Evolutionary conservation across 1,140 invertebrate species (phyloP).

Genomic region (Penaeus vannamei): DNA sequence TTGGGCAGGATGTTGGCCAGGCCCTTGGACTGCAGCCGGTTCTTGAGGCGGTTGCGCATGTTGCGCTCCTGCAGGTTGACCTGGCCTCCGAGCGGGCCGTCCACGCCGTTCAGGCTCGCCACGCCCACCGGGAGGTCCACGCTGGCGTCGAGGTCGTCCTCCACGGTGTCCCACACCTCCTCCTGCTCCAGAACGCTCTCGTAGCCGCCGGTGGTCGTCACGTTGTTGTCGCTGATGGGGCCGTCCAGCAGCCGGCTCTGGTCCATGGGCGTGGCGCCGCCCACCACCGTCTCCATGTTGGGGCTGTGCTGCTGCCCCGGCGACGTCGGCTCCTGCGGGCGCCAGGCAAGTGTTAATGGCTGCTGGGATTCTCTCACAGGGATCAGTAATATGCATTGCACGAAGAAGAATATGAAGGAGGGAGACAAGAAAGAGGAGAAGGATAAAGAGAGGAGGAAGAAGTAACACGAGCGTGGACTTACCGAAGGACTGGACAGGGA

Average conservation of each 20-base stretch:
- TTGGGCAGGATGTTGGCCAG: constrained; percentile 68
- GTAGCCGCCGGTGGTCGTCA: constrained; percentile 72
- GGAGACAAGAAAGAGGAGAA: neutral
- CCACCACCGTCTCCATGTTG: constrained; percentile 71
- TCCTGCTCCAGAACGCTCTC: constrained; percentile 73
- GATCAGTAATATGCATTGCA: too few species aligned
- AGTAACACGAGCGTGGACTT: constrained; percentile 70
- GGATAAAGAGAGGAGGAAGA: too few species aligned
- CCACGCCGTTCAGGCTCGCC: constrained; percentile 67
- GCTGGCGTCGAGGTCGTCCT: constrained; percentile 75
- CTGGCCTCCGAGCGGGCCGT: constrained; percentile 52
- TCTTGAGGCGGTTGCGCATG: constrained; percentile 61
- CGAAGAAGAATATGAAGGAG: neutral
- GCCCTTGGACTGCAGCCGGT: constrained; percentile 64
- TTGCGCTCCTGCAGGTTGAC: constrained; percentile 64
- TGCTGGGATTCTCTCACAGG: neutral
- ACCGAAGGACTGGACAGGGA: constrained; percentile 89
- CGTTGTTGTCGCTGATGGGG: constrained; percentile 75
- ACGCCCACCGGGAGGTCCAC: constrained; percentile 68
- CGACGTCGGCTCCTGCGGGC: constrained; percentile 76
- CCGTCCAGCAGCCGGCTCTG: constrained; percentile 71
- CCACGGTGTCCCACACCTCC: constrained; percentile 75
- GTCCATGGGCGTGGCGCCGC: constrained; percentile 72
- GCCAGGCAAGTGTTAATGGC: neutral
- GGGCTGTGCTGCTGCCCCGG: constrained; percentile 80